phyloP scores from a whole-genome alignment of 2,113 vertebrate genomes.

The Python bivittatus region DNA sequence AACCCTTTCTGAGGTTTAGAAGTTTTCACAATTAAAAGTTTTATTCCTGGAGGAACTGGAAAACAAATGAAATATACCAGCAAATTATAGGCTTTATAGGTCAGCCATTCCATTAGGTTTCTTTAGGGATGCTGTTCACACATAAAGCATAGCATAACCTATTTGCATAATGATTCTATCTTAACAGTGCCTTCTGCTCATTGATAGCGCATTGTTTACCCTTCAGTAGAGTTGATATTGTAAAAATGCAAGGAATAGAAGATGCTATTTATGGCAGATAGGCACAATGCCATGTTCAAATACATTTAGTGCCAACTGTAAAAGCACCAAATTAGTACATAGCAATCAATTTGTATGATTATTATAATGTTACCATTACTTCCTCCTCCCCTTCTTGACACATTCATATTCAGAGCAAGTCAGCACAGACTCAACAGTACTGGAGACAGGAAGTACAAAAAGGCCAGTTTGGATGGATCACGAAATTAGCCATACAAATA shows the following conservation, averaged over 20 bases:
- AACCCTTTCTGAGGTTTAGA: constrained; percentile 71
- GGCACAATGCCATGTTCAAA: constrained; percentile 51
- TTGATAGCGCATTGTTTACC: constrained; percentile 77
- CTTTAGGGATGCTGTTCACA: constrained; percentile 76
- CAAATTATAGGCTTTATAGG: constrained; percentile 81
- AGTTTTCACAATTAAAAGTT: constrained; percentile 81
- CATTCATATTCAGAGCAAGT: not conserved
- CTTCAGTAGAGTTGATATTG: constrained; percentile 66
- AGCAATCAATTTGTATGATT: constrained; percentile 11
- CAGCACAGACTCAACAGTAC: not conserved
- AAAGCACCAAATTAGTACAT: constrained; percentile 43
- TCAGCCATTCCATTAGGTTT: constrained; percentile 78
- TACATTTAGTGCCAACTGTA: constrained; percentile 25
- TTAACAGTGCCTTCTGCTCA: constrained; percentile 77
- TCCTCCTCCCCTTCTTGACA: not conserved
- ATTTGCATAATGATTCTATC: constrained; percentile 79
- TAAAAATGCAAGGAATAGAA: constrained; percentile 65
- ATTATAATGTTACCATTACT: not conserved
- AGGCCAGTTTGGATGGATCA: not conserved
- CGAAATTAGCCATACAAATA: not conserved
- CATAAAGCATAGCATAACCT: constrained; percentile 77
- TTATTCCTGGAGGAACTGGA: constrained; percentile 75
- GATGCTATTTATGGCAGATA: constrained; percentile 68
- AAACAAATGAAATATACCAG: constrained; percentile 78
- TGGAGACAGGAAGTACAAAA: not conserved